phyloP scores from a whole-genome alignment of 1,140 invertebrate species.

The Drosophila seguyi region DNA sequence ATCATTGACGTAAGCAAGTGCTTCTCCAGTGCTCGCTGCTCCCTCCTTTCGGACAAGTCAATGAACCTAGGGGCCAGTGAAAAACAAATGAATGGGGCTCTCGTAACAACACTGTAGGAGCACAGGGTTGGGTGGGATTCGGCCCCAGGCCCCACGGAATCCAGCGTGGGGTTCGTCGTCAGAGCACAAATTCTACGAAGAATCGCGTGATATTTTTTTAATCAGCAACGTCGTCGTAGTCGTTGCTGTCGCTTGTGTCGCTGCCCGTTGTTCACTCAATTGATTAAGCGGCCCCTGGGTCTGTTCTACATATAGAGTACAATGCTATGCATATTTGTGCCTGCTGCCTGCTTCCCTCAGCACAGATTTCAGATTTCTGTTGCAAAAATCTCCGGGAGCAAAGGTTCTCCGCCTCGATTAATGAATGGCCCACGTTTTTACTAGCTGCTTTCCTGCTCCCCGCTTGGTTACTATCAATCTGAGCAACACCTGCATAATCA shows the following conservation, averaged over 20 bases:
- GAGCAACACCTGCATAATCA: conserved; percentile 4
- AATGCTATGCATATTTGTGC: conserved; percentile 33
- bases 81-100: conserved; percentile 36
- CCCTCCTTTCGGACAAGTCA: conserved; percentile 34
- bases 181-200: conserved; percentile 75
- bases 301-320: conserved; percentile 45
- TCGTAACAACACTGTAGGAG: conserved; percentile 48
- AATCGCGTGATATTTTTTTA: conserved; percentile 80
- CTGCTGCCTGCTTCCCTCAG: conserved; percentile 20
- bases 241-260: conserved; percentile 33
- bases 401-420: conserved; percentile 65
- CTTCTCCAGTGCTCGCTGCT: background rate
- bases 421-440: conserved; percentile 61
- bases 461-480: conserved; percentile 25
- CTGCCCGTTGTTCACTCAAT: conserved; percentile 61
- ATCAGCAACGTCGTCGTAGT: conserved; percentile 58
- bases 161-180: conserved; percentile 43
- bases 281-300: conserved; percentile 70
- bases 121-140: conserved; percentile 4
- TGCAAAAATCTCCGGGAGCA: conserved; percentile 80
- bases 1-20: conserved; percentile 66
- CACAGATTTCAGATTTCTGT: conserved; percentile 56
- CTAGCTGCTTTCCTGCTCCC: conserved; percentile 20
- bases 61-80: conserved; percentile 39
- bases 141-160: conserved; percentile 19